A percentile compares a stretch with the other conserved stretches of the same genome.
Conservation (phyloP, 1,140 invertebrate genomes). For the Trichonephila inaurata region DNA sequence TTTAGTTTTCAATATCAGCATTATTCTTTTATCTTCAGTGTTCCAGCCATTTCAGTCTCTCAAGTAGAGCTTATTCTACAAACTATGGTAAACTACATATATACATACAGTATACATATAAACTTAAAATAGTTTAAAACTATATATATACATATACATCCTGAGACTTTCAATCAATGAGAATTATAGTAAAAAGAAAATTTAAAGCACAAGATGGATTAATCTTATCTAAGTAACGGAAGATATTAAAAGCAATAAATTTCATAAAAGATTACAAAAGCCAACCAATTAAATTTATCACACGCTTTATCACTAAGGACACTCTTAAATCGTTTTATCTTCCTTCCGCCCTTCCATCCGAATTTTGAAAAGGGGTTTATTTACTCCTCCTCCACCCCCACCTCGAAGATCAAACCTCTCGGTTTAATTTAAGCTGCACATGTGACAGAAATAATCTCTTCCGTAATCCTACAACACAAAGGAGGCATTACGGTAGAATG, state of each 20-base stretch:
- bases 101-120: too few species aligned
- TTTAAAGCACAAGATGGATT: not conserved
- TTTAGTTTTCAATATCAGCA: too few species aligned
- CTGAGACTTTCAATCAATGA: too few species aligned
- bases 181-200: too few species aligned
- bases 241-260: constrained; percentile 2
- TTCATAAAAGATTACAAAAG: constrained; percentile 33
- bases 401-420: not conserved
- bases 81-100: too few species aligned
- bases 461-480: constrained; percentile 15
- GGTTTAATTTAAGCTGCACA: constrained; percentile 56
- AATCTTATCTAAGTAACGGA: not conserved
- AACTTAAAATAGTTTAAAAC: too few species aligned
- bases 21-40: too few species aligned
- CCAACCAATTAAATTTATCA: not conserved
- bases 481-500: not conserved
- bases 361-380: not conserved
- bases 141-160: too few species aligned
- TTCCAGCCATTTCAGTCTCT: too few species aligned
- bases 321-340: not conserved
- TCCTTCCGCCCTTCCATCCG: not conserved
- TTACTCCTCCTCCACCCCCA: not conserved
- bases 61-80: too few species aligned
- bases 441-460: constrained; percentile 16
- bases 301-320: not conserved